Evolutionary conservation across 2,888 invertebrate genomes (phyloP).

Genomic region (Fabriciana adippe): DNA sequence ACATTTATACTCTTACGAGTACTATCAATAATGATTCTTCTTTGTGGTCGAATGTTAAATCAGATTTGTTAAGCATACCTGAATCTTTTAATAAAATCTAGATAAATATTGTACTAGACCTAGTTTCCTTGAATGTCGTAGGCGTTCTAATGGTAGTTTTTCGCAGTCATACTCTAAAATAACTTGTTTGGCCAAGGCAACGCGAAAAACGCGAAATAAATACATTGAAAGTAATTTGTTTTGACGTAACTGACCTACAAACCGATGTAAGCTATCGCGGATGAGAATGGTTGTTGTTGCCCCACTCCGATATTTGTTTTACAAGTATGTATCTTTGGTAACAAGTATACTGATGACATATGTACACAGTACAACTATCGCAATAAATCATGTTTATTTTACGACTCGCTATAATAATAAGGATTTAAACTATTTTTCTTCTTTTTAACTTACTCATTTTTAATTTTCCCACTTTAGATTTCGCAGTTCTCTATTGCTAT

Average conservation of each 20-base stretch:
- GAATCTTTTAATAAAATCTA: no score
- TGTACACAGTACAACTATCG: no score
- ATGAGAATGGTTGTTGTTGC: conserved; percentile 6
- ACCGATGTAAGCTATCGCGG: conserved; percentile 30
- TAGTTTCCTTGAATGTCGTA: not conserved
- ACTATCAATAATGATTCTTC: no score
- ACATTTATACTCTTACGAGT: no score
- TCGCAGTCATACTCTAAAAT: conserved; percentile 21
- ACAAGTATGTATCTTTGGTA: conserved; percentile 33
- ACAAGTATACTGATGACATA: conserved; percentile 20
- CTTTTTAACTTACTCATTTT: no score
- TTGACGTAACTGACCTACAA: conserved; percentile 44
- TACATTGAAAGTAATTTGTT: conserved; percentile 34
- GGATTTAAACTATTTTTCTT: no score
- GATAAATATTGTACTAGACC: no score
- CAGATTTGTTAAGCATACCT: no score
- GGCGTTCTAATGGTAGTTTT: conserved; percentile 6
- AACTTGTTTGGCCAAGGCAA: conserved; percentile 11
- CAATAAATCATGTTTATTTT: not conserved
- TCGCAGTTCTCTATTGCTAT: no score
- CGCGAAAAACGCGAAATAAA: conserved; percentile 20
- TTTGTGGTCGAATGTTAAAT: no score
- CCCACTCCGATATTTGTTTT: conserved; percentile 28
- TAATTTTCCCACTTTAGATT: no score
- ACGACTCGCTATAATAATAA: not conserved